These are phyloP conservation scores for Papilio protenor DNA, from an alignment of 2,888 invertebrate genomes.

Conservation along the genomic window DNA sequence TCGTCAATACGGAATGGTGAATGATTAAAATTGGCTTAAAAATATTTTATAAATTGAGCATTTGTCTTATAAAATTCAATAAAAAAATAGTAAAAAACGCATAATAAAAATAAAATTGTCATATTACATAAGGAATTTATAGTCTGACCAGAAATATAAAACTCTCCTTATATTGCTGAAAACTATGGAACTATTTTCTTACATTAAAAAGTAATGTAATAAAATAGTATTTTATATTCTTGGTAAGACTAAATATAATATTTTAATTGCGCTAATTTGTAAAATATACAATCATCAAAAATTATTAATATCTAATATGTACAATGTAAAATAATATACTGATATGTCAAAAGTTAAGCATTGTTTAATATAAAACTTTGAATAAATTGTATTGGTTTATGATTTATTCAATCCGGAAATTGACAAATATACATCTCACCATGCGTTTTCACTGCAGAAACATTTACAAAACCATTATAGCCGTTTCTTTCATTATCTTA, in stretches of 20 bases:
- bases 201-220: no score
- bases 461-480: no score
- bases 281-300: slow-evolving; percentile 13
- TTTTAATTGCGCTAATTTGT: neutral
- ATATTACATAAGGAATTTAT: neutral
- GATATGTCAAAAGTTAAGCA: neutral
- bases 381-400: neutral
- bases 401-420: neutral
- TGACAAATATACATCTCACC: no score
- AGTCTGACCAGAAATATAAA: no score
- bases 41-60: slow-evolving; percentile 8
- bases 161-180: no score
- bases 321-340: neutral
- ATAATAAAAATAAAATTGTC: neutral
- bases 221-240: no score
- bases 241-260: no score
- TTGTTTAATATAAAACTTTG: neutral
- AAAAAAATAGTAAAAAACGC: neutral
- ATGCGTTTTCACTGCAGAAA: no score
- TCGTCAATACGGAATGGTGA: slow-evolving; percentile 21
- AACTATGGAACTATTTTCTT: no score
- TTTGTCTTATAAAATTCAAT: neutral
- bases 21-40: neutral
- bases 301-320: neutral
- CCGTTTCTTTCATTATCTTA: no score